Evolutionary conservation across 2,797 vertebrate genomes (phyloP).

Genomic region (Galago senegalensis): DNA sequence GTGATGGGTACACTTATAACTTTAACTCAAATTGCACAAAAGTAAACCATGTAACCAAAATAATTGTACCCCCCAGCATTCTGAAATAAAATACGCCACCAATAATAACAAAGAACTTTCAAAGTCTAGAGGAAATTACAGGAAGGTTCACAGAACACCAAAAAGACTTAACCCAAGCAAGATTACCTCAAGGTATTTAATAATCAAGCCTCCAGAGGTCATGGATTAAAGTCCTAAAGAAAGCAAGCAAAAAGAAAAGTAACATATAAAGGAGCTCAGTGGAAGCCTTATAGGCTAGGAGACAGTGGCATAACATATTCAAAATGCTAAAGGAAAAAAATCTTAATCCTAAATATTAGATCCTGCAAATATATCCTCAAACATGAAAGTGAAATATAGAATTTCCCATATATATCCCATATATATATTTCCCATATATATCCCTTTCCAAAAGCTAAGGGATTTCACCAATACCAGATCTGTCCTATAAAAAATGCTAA

Average conservation of each 20-base stretch:
- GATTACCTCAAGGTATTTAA: background rate
- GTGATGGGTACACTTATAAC: no score
- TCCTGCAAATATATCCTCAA: background rate
- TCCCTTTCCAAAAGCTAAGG: background rate
- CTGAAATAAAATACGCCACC: no score
- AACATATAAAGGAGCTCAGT: background rate
- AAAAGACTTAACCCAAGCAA: background rate
- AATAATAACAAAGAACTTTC: background rate
- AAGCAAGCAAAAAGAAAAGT: background rate
- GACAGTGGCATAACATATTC: background rate
- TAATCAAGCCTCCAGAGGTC: background rate
- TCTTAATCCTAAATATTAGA: background rate
- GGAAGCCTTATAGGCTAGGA: background rate
- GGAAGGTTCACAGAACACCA: background rate
- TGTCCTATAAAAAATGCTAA: background rate
- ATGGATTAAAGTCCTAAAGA: background rate
- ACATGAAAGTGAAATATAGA: background rate
- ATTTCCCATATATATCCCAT: background rate
- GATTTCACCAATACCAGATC: background rate
- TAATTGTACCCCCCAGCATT: no score
- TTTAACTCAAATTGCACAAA: no score
- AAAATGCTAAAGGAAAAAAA: background rate
- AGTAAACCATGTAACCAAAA: no score
- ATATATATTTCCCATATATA: background rate
- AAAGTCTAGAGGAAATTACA: background rate